A percentile compares a stretch with the other conserved stretches of the same genome.
Conservation (phyloP, 2,888 invertebrate species). For the Cephus sareptanus region DNA sequence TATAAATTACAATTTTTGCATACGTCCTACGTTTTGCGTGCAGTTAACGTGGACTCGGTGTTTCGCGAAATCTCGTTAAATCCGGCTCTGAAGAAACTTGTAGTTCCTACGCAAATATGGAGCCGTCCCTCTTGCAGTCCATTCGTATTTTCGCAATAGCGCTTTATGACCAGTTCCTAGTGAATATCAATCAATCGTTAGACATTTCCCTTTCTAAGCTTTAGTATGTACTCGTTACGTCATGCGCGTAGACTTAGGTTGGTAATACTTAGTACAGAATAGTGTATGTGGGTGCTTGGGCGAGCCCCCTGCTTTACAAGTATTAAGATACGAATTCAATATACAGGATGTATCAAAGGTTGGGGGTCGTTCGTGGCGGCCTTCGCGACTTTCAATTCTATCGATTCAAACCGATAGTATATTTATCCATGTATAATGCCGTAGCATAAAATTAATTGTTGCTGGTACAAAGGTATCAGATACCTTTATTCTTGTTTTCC, state of each 20-base stretch:
- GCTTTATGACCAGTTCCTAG: conserved; percentile 14
- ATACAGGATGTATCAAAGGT: background rate
- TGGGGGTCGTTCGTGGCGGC: background rate
- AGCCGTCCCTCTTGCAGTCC: background rate
- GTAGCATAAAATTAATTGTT: background rate
- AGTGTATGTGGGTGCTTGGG: background rate
- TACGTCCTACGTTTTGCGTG: background rate
- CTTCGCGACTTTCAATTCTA: background rate
- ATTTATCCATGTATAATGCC: background rate
- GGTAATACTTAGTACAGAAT: background rate
- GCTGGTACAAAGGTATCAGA: background rate
- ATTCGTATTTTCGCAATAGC: conserved; percentile 22
- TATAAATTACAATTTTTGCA: background rate
- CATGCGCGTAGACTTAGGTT: background rate
- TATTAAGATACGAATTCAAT: background rate
- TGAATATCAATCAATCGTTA: conserved; percentile 42
- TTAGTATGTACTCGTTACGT: background rate
- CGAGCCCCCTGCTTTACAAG: background rate
- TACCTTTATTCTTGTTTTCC: background rate
- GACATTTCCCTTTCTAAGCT: conserved; percentile 39
- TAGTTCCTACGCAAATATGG: background rate
- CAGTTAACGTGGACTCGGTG: background rate
- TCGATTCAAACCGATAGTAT: background rate
- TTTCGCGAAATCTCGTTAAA: background rate
- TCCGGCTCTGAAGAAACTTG: background rate